Percentiles rank a stretch among this genome's conserved stretches.
Conservation (phyloP, 1,140 invertebrate species). For the Parasteatoda tepidariorum region DNA sequence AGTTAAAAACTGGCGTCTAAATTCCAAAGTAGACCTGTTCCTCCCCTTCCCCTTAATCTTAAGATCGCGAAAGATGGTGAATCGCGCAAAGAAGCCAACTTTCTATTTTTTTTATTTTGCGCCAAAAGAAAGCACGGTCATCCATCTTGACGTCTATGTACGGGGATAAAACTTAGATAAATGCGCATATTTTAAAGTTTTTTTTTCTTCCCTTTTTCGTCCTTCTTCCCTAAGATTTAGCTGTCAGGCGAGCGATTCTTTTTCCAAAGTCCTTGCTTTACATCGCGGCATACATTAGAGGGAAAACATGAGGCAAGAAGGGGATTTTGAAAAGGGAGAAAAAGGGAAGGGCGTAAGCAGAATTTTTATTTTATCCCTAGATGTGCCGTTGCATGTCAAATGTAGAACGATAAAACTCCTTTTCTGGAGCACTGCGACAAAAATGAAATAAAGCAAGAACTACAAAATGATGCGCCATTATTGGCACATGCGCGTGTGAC, state of each 20-base stretch:
- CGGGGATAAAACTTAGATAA: conserved; percentile 60
- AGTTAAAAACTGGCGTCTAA: not conserved
- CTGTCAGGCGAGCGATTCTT: conserved; percentile 55
- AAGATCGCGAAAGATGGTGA: conserved; percentile 12
- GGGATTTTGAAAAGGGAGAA: conserved; percentile 40
- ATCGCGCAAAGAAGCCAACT: not conserved
- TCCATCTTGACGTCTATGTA: conserved; percentile 52
- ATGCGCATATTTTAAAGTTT: conserved; percentile 60
- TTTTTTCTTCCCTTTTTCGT: conserved; percentile 12
- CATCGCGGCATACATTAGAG: conserved; percentile 59
- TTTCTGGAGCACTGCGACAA: conserved; percentile 59
- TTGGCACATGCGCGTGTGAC: conserved; percentile 60
- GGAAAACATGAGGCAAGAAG: conserved; percentile 55
- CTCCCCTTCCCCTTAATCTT: not conserved
- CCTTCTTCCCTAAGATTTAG: conserved; percentile 47
- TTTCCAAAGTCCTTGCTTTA: conserved; percentile 55
- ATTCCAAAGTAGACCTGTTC: not conserved
- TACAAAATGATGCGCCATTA: conserved; percentile 61
- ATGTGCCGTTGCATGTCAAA: conserved; percentile 60
- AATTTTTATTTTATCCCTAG: conserved; percentile 56
- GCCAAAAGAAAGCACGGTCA: conserved; percentile 40
- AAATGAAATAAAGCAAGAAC: conserved; percentile 61
- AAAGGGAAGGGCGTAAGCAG: conserved; percentile 22
- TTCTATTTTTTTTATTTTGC: not conserved
- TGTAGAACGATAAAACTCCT: conserved; percentile 57